Evolutionary conservation across 2,888 invertebrate species (phyloP), one percentile per base, ranked within the genome.

Genomic region (Drosophila eohydei): DNA sequence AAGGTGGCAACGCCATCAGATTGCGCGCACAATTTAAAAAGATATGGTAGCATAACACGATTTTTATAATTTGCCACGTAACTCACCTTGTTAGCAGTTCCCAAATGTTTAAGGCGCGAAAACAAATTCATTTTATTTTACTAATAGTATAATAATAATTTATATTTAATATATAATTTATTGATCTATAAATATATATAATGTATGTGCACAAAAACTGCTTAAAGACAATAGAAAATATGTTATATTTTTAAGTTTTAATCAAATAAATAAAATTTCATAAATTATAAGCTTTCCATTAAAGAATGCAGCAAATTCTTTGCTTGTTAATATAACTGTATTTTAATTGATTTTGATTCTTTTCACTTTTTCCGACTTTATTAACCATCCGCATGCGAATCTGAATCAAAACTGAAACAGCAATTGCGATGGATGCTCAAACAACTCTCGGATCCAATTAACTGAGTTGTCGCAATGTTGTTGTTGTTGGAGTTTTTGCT

Each of bases 61-160:
- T 32, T 50, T 44, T 11, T 0, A 36, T 8, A 1, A 48, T 30
- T 40, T 0, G 6, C 8, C 4, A n/a, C 44, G 28, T n/a, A 11
- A 63, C 71, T 61, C 12, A 83, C 83, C 75, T 88, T 89, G 40
- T 50, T 74, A 26, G 58, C 50, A 14, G 66, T 55, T 4, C 73
- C 66, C 30, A 84, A 57, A 9, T 70, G 85, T 32, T 81, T 89
- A 2, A 84, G 50, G 0, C 88, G 85, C 32, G 89, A 73, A 50
- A 89, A 43, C 28, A 84, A 57, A 46, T 84, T 81, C 83, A 84
- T 84, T 16, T n/a, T 40, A 1, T 11, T 3, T 34, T 56, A 0
- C 16, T 28, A 44, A n/a, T 8, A 4, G 21, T 7, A 5, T 11
- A 48, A 16, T 16, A 16, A 46, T 48, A 30, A 21, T 21, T 21